Percentiles rank a stretch among this genome's conserved stretches.
Conservation (phyloP, 37 sponge, comb jelly and placozoan genomes). For the Lycopodina hypogea region DNA sequence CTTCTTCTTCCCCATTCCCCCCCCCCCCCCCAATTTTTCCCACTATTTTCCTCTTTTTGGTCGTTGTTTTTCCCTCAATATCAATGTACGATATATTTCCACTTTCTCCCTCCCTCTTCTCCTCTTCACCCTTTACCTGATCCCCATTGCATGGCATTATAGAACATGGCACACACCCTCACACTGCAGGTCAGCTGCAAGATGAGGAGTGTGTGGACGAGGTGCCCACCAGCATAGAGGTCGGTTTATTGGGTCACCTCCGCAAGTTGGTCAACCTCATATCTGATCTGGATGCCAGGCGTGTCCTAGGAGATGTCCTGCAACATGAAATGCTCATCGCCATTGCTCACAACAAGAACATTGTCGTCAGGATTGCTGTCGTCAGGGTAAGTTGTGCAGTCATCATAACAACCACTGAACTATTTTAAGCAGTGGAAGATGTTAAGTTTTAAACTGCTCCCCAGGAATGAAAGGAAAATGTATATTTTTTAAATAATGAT, state of each 20-base stretch:
- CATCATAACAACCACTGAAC: no score
- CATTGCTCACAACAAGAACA: constrained; percentile 60
- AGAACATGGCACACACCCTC: no score
- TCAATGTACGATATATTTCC: no score
- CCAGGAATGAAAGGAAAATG: not conserved
- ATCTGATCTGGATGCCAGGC: constrained; percentile 50
- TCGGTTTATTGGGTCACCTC: constrained; percentile 58
- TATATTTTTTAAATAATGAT: no score
- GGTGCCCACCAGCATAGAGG: constrained; percentile 56
- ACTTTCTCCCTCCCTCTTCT: no score
- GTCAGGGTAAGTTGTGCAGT: constrained; percentile 57
- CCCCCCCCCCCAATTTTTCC: no score
- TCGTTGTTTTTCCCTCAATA: no score
- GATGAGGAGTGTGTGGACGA: constrained; percentile 7
- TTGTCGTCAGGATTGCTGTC: constrained; percentile 73
- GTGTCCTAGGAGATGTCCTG: constrained; percentile 54
- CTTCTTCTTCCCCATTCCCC: no score
- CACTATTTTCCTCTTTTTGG: no score
- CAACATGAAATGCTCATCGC: constrained; percentile 55
- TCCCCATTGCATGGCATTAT: no score
- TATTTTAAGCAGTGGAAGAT: not conserved
- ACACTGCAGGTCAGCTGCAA: constrained; percentile 6
- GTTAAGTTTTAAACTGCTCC: not conserved
- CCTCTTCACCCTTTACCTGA: no score
- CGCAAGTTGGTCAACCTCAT: constrained; percentile 49